phyloP scores from a whole-genome alignment of 2,113 vertebrate genomes.

The Thunnus thynnus region DNA sequence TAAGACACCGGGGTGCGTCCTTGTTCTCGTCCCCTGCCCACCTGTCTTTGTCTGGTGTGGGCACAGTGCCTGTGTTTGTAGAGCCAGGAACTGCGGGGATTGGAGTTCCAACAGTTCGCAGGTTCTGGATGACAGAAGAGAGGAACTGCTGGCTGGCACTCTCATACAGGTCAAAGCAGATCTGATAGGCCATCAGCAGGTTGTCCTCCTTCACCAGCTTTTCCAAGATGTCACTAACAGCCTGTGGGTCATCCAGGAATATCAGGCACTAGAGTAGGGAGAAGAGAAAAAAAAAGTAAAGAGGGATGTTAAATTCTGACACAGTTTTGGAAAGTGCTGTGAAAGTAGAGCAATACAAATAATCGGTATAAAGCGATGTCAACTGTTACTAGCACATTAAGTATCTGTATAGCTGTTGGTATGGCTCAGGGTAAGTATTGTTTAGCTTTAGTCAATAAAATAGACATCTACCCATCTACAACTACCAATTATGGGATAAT shows the following conservation, averaged over 20 bases:
- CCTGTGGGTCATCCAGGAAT: constrained; percentile 98
- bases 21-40: constrained; percentile 59
- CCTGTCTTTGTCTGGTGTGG: constrained; percentile 93
- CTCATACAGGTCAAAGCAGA: constrained; percentile 99
- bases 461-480: no score
- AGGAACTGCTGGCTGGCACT: constrained; percentile 99
- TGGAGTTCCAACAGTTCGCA: constrained; percentile 94
- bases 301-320: background rate
- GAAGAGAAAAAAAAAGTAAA: constrained; percentile 12
- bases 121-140: constrained; percentile 97
- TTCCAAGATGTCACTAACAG: constrained; percentile 98
- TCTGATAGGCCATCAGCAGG: constrained; percentile 99
- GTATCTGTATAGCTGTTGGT: background rate
- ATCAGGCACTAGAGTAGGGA: constrained; percentile 91
- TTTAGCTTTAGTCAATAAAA: no score
- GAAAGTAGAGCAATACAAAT: background rate
- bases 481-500: no score
- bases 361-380: background rate
- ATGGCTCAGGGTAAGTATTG: background rate
- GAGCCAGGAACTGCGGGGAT: constrained; percentile 96
- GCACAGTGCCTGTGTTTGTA: constrained; percentile 95
- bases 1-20: background rate
- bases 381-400: background rate
- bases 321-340: background rate
- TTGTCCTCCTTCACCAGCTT: constrained; percentile 99